Conservation (phyloP, 2,113 vertebrate species). For the Tyrannus savana region DNA sequence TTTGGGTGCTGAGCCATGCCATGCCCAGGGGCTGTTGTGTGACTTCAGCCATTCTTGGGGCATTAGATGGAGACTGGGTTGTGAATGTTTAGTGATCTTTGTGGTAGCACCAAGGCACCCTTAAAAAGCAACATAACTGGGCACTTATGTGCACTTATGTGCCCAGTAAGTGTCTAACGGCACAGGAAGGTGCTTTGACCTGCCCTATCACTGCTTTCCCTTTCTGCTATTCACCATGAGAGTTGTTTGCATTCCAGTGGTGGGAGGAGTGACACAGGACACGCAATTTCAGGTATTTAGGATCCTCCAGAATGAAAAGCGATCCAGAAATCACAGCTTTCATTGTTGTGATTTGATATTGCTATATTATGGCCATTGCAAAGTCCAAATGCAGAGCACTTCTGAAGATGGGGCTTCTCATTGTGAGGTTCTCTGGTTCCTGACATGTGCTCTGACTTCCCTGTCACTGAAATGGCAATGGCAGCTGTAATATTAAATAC, state of each 20-base stretch:
- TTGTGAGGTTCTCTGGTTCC: neutral
- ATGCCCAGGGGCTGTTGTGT: accelerated
- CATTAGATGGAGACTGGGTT: neutral
- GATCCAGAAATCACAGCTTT: neutral
- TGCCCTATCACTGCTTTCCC: neutral
- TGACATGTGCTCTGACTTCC: neutral
- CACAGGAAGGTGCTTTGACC: accelerated
- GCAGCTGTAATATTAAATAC: neutral
- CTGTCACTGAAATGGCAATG: neutral
- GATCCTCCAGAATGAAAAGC: neutral
- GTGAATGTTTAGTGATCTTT: neutral
- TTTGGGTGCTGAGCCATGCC: accelerated
- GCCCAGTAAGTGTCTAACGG: neutral
- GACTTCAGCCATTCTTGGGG: neutral
- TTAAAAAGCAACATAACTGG: neutral
- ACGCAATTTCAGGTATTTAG: neutral
- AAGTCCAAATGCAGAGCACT: neutral
- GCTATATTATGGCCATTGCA: neutral
- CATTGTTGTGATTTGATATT: neutral
- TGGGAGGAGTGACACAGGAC: neutral
- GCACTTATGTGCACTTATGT: neutral
- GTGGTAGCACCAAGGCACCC: neutral
- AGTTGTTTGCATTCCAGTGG: neutral
- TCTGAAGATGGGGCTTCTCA: neutral
- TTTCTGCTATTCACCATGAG: neutral